Base-by-base conservation (phyloP, 2,888 invertebrate species). In the Allacma fusca region DNA sequence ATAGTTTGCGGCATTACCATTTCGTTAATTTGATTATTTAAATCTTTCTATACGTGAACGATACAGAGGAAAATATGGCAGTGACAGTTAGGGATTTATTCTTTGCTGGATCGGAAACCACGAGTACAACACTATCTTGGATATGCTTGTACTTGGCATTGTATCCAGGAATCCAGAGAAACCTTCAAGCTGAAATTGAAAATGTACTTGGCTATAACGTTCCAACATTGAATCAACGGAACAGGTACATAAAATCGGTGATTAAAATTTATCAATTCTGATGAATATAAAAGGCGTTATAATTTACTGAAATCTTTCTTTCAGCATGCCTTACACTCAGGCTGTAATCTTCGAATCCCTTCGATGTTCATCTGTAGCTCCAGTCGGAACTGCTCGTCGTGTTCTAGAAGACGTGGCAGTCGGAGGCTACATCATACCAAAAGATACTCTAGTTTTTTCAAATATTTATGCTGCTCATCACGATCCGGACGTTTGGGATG, bases 241-340 rank as follows among this genome's bases (percentile, higher is more conserved):
- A 62, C 2, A 62, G 26, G 62, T 62, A 9, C 2, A 16, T 12
- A 26, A 34, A 34, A 34, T 9, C 9, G 9, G 9, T 34, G 34
- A 4, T n/a, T n/a, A n/a, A n/a, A n/a, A n/a, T n/a, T n/a, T n/a
- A n/a, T n/a, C n/a, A n/a, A n/a, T n/a, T n/a, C n/a, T n/a, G n/a
- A n/a, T n/a, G n/a, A n/a, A n/a, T n/a, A n/a, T n/a, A n/a, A n/a
- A n/a, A n/a, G n/a, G n/a, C n/a, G n/a, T n/a, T n/a, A n/a, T n/a
- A n/a, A n/a, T n/a, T n/a, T n/a, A n/a, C n/a, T n/a, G n/a, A n/a
- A n/a, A n/a, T n/a, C n/a, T n/a, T n/a, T 12, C 2, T 24, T 62
- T 4, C 62, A 76, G 76, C 19, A 50, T 76, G 59, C 69, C 76
- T 7, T 76, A 76, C 40, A 16, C 57, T n/a, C 69, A 76, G 69